Conservation (phyloP, 2,888 invertebrate genomes). For the Anodontia alba region DNA sequence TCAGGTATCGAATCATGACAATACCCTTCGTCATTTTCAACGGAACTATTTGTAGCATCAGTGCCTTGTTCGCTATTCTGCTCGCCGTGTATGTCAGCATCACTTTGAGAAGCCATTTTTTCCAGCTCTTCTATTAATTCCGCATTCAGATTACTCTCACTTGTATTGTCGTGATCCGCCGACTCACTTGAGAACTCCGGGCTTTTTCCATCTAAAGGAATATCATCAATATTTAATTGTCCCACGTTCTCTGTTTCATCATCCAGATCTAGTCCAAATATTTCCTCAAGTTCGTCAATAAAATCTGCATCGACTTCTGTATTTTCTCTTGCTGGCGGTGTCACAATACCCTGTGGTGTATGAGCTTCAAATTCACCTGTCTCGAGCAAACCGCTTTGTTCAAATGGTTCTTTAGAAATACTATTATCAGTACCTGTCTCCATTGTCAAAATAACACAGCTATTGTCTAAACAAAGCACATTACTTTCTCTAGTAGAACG, state of each 20-base stretch:
- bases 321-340: constrained; percentile 49
- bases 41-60: neutral
- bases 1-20: constrained; percentile 14
- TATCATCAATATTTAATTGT: neutral
- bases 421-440: constrained; percentile 7
- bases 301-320: constrained; percentile 14
- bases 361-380: constrained; percentile 3
- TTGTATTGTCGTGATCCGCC: neutral
- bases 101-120: constrained; percentile 16
- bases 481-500: too few relatives aligned
- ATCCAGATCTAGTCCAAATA: neutral
- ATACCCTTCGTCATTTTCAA: neutral
- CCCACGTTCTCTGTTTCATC: neutral
- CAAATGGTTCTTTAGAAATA: neutral
- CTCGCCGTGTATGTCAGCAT: neutral
- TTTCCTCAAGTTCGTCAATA: neutral
- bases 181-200: neutral
- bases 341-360: constrained; percentile 17
- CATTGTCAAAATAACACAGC: constrained; percentile 22
- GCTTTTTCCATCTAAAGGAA: constrained; percentile 18
- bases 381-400: constrained; percentile 15
- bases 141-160: neutral
- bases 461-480: too few relatives aligned
- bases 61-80: neutral
- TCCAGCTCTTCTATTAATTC: neutral